Percentiles rank a stretch among this genome's conserved stretches.
Evolutionary conservation across 2,797 vertebrate genomes (phyloP).

Genomic region (Numenius phaeopus): DNA sequence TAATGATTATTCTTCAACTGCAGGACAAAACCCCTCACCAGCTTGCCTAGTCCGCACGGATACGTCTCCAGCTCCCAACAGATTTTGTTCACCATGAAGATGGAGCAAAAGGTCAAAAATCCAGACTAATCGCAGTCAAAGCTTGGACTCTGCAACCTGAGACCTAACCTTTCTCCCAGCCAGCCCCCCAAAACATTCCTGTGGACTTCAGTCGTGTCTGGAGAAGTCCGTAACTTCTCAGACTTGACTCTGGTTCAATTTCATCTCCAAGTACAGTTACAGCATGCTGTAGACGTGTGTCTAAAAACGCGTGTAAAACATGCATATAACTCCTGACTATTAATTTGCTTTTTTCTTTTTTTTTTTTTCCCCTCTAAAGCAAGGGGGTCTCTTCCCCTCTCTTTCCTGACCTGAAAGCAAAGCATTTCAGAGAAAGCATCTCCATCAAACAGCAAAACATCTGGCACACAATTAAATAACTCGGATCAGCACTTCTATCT

Average conservation of each 20-base stretch:
- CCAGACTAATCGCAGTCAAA: neutral
- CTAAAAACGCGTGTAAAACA: neutral
- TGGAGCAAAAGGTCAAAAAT: neutral
- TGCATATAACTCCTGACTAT: neutral
- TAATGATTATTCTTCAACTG: neutral
- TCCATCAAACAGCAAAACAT: slow-evolving; percentile 3
- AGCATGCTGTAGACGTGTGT: neutral
- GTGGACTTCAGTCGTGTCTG: neutral
- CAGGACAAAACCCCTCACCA: neutral
- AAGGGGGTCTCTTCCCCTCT: neutral
- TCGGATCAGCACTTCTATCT: neutral
- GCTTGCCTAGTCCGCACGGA: neutral
- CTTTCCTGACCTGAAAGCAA: slow-evolving; percentile 18
- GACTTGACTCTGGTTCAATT: neutral
- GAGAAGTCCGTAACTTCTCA: neutral
- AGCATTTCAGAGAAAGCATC: neutral
- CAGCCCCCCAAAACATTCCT: neutral
- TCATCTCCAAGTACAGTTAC: neutral
- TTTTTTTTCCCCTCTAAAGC: neutral
- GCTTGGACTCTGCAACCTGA: neutral
- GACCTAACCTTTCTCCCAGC: neutral
- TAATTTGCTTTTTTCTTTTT: neutral
- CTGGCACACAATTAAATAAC: slow-evolving; percentile 3
- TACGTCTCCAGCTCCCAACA: neutral
- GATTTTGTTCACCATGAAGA: neutral